Evolutionary conservation across 2,113 vertebrate species (phyloP).

Genomic region (Tetrao urogallus): DNA sequence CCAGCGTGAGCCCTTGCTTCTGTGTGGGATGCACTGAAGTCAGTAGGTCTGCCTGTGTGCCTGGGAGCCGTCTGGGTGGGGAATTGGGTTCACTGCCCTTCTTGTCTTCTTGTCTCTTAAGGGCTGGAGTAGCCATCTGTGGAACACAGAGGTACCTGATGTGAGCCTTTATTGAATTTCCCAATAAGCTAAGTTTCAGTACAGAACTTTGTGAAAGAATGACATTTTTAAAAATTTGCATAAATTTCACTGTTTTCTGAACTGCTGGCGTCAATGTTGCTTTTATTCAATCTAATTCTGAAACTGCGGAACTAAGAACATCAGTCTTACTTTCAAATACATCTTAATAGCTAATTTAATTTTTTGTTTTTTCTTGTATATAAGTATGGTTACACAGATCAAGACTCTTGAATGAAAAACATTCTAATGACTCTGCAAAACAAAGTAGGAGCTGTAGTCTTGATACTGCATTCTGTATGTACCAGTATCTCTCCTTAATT

Average conservation of each 20-base stretch:
- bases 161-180: neutral
- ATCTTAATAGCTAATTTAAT: slow-evolving; percentile 67
- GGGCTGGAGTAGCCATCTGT: neutral
- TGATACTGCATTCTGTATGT: slow-evolving; percentile 61
- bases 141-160: neutral
- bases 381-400: slow-evolving; percentile 60
- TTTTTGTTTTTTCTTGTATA: slow-evolving; percentile 58
- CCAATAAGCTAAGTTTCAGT: neutral
- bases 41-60: neutral
- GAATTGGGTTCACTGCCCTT: neutral
- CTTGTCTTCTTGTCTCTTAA: neutral
- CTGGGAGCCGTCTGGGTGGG: rapidly evolving
- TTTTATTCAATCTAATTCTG: slow-evolving; percentile 42
- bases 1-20: neutral
- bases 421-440: slow-evolving; percentile 62
- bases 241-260: slow-evolving; percentile 40
- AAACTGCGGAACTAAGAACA: slow-evolving; percentile 50
- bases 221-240: neutral
- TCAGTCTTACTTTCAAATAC: slow-evolving; percentile 61
- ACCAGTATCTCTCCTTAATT: slow-evolving; percentile 57
- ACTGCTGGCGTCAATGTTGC: neutral
- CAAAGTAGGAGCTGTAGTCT: slow-evolving; percentile 63
- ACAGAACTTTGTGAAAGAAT: neutral
- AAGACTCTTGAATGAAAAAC: slow-evolving; percentile 61
- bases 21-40: rapidly evolving